Percentiles rank a stretch among this genome's conserved stretches.
phyloP scores from a whole-genome alignment of 2,888 invertebrate genomes.

The Athripsodes cinereus region DNA sequence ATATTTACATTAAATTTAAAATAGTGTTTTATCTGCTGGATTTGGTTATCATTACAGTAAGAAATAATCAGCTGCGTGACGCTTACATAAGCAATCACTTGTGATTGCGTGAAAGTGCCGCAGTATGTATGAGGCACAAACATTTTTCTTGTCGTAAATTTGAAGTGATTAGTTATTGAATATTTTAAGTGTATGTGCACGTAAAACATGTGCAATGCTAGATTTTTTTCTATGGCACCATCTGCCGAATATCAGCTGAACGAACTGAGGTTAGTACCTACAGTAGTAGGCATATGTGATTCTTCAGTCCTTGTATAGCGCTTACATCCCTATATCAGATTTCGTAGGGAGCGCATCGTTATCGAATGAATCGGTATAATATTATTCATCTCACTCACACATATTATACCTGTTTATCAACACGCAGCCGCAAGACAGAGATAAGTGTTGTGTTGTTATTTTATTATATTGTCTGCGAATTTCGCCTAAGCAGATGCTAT shows the following conservation, averaged over 20 bases:
- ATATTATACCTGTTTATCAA: neutral
- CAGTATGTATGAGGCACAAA: too few species aligned
- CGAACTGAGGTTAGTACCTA: slow-evolving; percentile 15
- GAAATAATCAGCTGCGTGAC: too few species aligned
- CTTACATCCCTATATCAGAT: slow-evolving; percentile 23
- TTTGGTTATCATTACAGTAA: too few species aligned
- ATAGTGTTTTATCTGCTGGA: too few species aligned
- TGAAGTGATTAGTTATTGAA: too few species aligned
- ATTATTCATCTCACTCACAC: neutral
- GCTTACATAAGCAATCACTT: too few species aligned
- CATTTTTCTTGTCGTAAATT: too few species aligned
- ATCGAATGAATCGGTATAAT: too few species aligned
- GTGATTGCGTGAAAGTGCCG: too few species aligned
- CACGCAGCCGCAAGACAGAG: neutral
- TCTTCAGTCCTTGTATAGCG: neutral
- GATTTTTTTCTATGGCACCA: slow-evolving; percentile 16
- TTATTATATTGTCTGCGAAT: neutral
- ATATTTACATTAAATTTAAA: too few species aligned
- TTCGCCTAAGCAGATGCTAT: slow-evolving; percentile 15
- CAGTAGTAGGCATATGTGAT: neutral
- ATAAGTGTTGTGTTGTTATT: neutral
- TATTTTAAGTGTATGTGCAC: neutral
- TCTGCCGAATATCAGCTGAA: slow-evolving; percentile 26
- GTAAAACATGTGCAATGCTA: slow-evolving; percentile 11
- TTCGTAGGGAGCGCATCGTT: slow-evolving; percentile 22